These are phyloP conservation scores for Phalacrocorax aristotelis DNA, from an alignment of 2,113 vertebrate genomes.

Conservation along the genomic window DNA sequence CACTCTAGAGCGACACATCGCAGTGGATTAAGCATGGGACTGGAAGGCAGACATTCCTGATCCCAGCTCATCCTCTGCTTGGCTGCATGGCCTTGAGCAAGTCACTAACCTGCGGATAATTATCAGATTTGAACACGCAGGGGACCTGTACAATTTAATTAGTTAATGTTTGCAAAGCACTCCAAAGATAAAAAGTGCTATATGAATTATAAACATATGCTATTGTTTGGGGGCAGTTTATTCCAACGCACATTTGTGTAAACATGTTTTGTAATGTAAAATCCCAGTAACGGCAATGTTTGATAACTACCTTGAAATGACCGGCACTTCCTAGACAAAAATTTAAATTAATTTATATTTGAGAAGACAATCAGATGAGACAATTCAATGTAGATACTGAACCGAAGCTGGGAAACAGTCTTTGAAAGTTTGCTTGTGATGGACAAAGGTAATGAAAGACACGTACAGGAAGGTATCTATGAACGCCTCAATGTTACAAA, in stretches of 20 bases:
- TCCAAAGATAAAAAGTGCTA: background rate
- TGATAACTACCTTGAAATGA: background rate
- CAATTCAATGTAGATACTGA: background rate
- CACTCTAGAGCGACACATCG: background rate
- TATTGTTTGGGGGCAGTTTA: background rate
- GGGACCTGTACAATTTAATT: conserved; percentile 24
- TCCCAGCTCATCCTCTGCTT: background rate
- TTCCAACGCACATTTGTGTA: background rate
- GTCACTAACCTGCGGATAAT: conserved; percentile 12
- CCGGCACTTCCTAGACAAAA: background rate
- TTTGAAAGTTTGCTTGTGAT: background rate
- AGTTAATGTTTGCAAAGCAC: conserved; percentile 30
- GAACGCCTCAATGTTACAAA: background rate
- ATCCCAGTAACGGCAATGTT: background rate
- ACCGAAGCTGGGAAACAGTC: background rate
- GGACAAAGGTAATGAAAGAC: background rate
- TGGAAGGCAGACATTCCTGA: background rate
- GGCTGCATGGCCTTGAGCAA: conserved; percentile 13
- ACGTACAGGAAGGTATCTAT: background rate
- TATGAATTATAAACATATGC: background rate
- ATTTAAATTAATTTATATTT: background rate
- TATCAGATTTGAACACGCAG: background rate
- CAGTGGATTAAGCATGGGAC: background rate
- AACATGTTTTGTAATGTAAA: background rate
- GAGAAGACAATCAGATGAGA: background rate